phyloP scores from a whole-genome alignment of 1,140 invertebrate species.

The Delia radicum region DNA sequence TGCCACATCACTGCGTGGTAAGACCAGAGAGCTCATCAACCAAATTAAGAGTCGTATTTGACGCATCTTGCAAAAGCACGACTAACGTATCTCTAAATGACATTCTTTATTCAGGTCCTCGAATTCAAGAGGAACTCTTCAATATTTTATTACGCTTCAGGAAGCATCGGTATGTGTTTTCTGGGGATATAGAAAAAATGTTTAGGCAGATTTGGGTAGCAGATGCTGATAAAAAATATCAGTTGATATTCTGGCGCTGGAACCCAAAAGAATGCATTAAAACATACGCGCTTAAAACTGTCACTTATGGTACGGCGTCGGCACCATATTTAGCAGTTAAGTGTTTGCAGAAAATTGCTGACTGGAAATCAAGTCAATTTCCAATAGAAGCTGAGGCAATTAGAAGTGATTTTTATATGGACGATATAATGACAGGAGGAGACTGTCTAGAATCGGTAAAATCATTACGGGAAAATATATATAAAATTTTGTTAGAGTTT shows the following conservation, averaged over 20 bases:
- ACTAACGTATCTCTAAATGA: conserved; percentile 32
- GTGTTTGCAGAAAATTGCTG: conserved; percentile 40
- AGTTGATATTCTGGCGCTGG: conserved; percentile 52
- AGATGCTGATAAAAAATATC: conserved; percentile 35
- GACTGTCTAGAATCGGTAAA: conserved; percentile 32
- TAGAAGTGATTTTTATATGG: conserved; percentile 55
- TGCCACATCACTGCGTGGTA: conserved; percentile 46
- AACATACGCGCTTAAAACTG: too few species aligned
- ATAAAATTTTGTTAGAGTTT: background rate
- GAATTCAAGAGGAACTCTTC: conserved; percentile 32
- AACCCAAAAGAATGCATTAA: conserved; percentile 26
- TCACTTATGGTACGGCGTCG: conserved; percentile 45
- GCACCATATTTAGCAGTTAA: too few species aligned
- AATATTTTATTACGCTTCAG: conserved; percentile 52
- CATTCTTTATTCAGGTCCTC: conserved; percentile 18
- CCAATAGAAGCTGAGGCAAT: conserved; percentile 40
- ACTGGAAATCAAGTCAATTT: conserved; percentile 33
- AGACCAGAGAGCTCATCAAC: conserved; percentile 32
- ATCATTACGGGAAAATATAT: conserved; percentile 1
- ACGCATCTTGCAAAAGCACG: conserved; percentile 29
- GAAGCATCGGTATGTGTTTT: conserved; percentile 38
- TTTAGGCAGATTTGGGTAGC: conserved; percentile 40
- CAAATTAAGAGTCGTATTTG: too few species aligned
- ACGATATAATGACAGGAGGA: conserved; percentile 55
- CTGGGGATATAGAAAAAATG: conserved; percentile 44